A percentile compares a stretch with the other conserved stretches of the same genome.
Conservation (phyloP, 2,113 vertebrate genomes). For the Formicarius rufipectus region DNA sequence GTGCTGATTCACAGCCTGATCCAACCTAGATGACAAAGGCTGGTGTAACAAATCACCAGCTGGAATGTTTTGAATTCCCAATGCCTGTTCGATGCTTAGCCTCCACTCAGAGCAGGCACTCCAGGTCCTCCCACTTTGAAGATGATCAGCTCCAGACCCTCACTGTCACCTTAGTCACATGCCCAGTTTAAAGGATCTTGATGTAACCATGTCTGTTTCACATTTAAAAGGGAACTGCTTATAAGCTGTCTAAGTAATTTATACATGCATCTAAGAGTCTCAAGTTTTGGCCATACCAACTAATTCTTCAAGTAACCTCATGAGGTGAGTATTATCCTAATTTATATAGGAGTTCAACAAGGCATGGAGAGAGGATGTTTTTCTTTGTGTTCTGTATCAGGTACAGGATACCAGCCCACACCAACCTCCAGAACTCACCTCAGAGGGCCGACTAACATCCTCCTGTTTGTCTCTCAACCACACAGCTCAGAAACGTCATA, state of each 20-base stretch:
- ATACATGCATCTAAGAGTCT: background rate
- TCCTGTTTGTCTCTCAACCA: background rate
- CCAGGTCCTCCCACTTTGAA: conserved; percentile 14
- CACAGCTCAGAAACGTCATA: background rate
- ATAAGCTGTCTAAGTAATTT: background rate
- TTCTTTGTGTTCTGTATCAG: background rate
- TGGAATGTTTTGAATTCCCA: background rate
- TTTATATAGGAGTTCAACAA: background rate
- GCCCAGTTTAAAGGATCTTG: background rate
- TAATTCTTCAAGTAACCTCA: background rate
- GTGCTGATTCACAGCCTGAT: background rate
- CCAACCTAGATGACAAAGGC: background rate
- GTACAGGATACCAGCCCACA: background rate
- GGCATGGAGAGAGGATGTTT: background rate
- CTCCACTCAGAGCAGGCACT: background rate
- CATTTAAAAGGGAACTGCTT: background rate
- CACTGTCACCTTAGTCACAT: conserved; percentile 6
- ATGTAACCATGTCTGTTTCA: background rate
- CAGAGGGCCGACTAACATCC: background rate
- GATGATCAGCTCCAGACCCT: conserved; percentile 29
- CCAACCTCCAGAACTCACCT: background rate
- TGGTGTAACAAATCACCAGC: background rate
- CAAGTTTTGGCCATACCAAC: background rate
- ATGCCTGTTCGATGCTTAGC: background rate
- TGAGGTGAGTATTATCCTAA: background rate